Conservation (phyloP, 2,888 invertebrate species). For the Polymixis flavicincta region DNA sequence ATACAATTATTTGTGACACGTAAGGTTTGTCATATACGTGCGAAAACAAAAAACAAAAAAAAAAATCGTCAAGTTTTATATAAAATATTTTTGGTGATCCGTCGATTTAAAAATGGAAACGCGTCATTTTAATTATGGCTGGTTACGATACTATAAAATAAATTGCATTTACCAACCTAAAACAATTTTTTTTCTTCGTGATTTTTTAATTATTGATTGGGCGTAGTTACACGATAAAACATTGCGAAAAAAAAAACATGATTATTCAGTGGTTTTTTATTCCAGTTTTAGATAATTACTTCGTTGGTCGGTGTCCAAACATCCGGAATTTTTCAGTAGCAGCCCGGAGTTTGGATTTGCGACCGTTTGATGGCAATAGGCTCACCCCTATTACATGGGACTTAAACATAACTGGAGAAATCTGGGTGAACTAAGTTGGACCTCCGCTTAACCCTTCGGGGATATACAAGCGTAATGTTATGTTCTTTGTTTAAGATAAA, state of each 20-base stretch:
- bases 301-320: background rate
- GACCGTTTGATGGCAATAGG: background rate
- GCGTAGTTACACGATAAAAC: background rate
- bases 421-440: background rate
- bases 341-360: background rate
- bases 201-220: background rate
- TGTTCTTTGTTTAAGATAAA: background rate
- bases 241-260: background rate
- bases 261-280: background rate
- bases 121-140: conserved; percentile 2
- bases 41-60: background rate
- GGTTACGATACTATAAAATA: background rate
- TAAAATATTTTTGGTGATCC: conserved; percentile 10
- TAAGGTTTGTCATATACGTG: conserved; percentile 10
- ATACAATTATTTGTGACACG: conserved; percentile 59
- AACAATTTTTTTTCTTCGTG: background rate
- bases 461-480: background rate
- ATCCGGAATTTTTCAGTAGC: background rate
- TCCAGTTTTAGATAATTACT: background rate
- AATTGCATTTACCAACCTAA: background rate
- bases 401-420: background rate
- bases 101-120: conserved; percentile 17
- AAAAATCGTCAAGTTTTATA: background rate
- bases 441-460: background rate
- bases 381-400: background rate